Percentiles rank a stretch among this genome's conserved stretches.
phyloP scores from a whole-genome alignment of 2,888 invertebrate genomes.

The Scrobipalpa costella region DNA sequence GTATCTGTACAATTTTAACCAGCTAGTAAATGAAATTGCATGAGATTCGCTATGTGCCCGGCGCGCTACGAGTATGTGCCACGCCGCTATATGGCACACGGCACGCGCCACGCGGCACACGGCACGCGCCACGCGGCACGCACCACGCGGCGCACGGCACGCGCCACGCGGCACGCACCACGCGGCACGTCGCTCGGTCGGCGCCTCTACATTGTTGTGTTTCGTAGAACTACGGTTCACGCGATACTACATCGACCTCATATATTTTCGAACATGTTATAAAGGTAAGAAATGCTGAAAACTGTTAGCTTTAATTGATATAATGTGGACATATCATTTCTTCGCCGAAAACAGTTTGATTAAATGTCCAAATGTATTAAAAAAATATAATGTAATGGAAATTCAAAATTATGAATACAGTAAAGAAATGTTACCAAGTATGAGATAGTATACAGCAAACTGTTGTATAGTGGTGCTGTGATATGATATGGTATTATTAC shows the following conservation, averaged over 20 bases:
- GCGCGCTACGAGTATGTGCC: too few relatives aligned
- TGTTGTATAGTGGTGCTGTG: constrained; percentile 65
- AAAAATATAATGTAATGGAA: constrained; percentile 45
- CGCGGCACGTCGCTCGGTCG: too few relatives aligned
- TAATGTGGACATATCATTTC: constrained; percentile 65
- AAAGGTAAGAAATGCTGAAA: constrained; percentile 32
- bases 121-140: too few relatives aligned
- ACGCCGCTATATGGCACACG: too few relatives aligned
- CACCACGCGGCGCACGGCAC: too few relatives aligned
- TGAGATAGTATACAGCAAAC: constrained; percentile 52
- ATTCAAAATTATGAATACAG: constrained; percentile 36
- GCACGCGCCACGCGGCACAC: too few relatives aligned
- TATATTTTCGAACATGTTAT: constrained; percentile 13
- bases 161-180: too few relatives aligned
- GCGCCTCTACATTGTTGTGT: neutral
- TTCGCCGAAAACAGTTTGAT: constrained; percentile 42
- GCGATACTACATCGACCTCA: constrained; percentile 5
- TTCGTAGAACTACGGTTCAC: neutral
- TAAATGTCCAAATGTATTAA: constrained; percentile 55
- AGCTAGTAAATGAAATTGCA: too few relatives aligned
- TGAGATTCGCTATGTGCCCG: too few relatives aligned
- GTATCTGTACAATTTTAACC: too few relatives aligned
- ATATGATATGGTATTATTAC: constrained; percentile 69
- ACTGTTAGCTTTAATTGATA: constrained; percentile 64
- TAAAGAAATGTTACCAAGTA: constrained; percentile 51